These are phyloP conservation scores for Dissostichus mawsoni DNA, from an alignment of 2,113 vertebrate species.

Conservation along the genomic window DNA sequence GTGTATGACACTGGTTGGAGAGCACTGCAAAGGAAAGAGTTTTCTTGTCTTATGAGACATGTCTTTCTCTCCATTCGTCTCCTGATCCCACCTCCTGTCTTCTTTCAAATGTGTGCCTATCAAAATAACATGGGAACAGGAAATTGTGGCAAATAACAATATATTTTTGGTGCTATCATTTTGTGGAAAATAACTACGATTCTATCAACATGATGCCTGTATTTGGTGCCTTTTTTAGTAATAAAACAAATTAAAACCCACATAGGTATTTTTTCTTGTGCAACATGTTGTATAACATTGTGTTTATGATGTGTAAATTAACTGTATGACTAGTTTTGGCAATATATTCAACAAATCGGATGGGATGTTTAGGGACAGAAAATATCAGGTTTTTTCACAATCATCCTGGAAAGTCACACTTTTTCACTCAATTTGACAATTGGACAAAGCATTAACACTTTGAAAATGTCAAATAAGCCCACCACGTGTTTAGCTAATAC, in stretches of 20 bases:
- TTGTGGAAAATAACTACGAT: slow-evolving; percentile 79
- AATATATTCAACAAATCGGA: not conserved
- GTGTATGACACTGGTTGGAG: slow-evolving; percentile 55
- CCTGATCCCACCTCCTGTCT: slow-evolving; percentile 29
- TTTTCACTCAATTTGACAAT: no score
- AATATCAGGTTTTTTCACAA: not conserved
- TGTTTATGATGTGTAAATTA: not conserved
- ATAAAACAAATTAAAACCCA: slow-evolving; percentile 59
- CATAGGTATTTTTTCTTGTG: not conserved
- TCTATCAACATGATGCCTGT: slow-evolving; percentile 74
- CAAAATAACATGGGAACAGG: slow-evolving; percentile 45
- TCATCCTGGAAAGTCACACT: not conserved
- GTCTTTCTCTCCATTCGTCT: slow-evolving; percentile 22
- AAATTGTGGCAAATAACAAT: slow-evolving; percentile 66
- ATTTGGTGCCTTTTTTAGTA: slow-evolving; percentile 81
- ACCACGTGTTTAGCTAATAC: not conserved
- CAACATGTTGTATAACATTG: not conserved
- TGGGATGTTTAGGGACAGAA: not conserved
- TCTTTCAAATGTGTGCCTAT: slow-evolving; percentile 77
- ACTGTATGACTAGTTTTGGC: not conserved
- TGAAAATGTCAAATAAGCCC: not conserved
- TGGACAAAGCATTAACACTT: not conserved
- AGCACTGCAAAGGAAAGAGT: slow-evolving; percentile 30
- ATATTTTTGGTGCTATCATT: slow-evolving; percentile 89
- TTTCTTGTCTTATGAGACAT: slow-evolving; percentile 5